Conservation (phyloP, 2,797 vertebrate species). For the Sparidentex hasta region DNA sequence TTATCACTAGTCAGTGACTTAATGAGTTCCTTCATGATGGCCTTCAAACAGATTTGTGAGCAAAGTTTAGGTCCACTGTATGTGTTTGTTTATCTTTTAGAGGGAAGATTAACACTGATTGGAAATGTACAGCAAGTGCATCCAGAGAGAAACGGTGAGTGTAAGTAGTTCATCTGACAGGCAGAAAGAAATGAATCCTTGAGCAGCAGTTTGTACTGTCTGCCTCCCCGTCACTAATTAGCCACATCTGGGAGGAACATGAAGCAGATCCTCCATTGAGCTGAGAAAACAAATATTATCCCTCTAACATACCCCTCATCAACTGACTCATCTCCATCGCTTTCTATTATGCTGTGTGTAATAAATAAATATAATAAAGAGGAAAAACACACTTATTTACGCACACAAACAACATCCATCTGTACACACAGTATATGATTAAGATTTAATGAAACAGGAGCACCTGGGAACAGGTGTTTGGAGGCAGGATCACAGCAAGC, state of each 20-base stretch:
- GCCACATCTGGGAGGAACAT: conserved; percentile 23
- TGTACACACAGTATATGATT: neutral
- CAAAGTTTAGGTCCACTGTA: too few species aligned
- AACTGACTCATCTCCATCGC: neutral
- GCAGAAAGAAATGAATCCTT: conserved; percentile 15
- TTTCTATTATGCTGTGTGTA: neutral
- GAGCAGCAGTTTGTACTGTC: conserved; percentile 17
- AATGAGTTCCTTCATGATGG: neutral
- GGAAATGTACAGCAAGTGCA: neutral
- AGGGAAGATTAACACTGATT: neutral
- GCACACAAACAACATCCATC: too few species aligned
- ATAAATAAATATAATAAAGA: conserved; percentile 5
- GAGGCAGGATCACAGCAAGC: neutral
- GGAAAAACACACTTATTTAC: neutral
- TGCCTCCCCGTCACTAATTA: conserved; percentile 45
- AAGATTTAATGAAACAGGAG: conserved; percentile 18
- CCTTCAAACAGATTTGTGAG: neutral
- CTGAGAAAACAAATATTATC: conserved; percentile 30
- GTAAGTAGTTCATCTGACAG: conserved; percentile 17
- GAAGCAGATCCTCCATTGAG: conserved; percentile 44
- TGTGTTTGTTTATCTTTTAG: too few species aligned
- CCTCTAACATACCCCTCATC: conserved; percentile 3
- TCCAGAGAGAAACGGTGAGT: neutral
- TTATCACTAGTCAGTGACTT: neutral
- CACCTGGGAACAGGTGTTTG: conserved; percentile 31